Base-by-base conservation (phyloP, 2,888 invertebrate species). In the Eupithecia insigniata region DNA sequence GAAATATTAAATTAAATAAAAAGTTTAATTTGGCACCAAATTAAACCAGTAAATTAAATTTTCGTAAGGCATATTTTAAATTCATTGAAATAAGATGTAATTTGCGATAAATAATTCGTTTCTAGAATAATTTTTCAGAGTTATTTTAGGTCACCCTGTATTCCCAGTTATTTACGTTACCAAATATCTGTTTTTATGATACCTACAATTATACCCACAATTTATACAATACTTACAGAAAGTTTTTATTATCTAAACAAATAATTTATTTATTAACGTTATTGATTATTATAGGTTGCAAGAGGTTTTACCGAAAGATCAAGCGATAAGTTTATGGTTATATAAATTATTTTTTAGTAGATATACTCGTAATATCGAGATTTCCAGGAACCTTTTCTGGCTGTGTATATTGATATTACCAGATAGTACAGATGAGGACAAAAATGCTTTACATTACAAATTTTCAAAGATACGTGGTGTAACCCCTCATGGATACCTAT, bases 131-230 rank as follows among this genome's bases (percentile, higher is more conserved):
- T 26, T 30, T 16, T 36, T 64, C 34, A 30, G 32, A 64, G 22
- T 36, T 73, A 64, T 62, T n/a, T 70, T 66, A 14, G 16, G 22
- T 72, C 73, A 76, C 75, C 74, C 75, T 76, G 76, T 76, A 71
- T 66, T 68, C 70, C 68, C 62, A 67, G 64, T 75, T 77, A 88
- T 89, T 87, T 89, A 86, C 87, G 89, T 90, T 90, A 90, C 90
- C 90, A 90, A 90, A 90, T 89, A 88, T 84, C 78, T 81, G 36
- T 66, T 58, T 62, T 61, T 61, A 32, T 8, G 30, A 30, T 61
- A 61, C 61, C 18, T 61, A n/a, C 8, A 32, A 60, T 30, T 18
- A 32, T 60, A n/a, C n/a, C n/a, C n/a, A n/a, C 30, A 4, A 30
- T 36, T 2, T 18, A 18, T 32, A 61, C n/a, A 16, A 28, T 16